These are phyloP conservation scores for Cheilosia pagana DNA, from an alignment of 2,888 invertebrate species.

Conservation along the genomic window DNA sequence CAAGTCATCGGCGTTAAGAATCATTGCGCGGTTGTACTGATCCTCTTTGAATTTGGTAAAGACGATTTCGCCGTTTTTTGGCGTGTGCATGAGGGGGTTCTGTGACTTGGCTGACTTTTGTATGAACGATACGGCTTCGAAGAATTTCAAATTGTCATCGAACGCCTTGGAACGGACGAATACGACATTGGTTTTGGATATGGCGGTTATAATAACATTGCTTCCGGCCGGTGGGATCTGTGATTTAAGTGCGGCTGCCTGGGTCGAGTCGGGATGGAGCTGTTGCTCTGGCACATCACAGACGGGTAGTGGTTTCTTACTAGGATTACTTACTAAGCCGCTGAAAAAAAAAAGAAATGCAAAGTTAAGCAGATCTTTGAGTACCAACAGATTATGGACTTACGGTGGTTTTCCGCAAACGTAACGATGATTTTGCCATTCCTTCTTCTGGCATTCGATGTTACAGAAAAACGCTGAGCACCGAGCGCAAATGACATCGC, in stretches of 20 bases:
- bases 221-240: slow-evolving; percentile 77
- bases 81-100: slow-evolving; percentile 75
- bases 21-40: slow-evolving; percentile 79
- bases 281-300: background rate
- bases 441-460: slow-evolving; percentile 78
- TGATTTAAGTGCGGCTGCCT: slow-evolving; percentile 46
- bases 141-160: slow-evolving; percentile 77
- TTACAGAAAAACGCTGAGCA: slow-evolving; percentile 79
- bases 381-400: slow-evolving; percentile 31
- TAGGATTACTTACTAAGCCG: background rate
- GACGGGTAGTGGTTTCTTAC: background rate
- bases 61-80: slow-evolving; percentile 79
- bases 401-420: slow-evolving; percentile 78
- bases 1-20: slow-evolving; percentile 78
- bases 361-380: background rate
- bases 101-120: slow-evolving; percentile 75
- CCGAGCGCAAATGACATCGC: slow-evolving; percentile 77
- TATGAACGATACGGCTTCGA: slow-evolving; percentile 76
- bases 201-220: slow-evolving; percentile 79
- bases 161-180: slow-evolving; percentile 80
- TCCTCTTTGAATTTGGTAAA: slow-evolving; percentile 77
- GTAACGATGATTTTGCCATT: slow-evolving; percentile 78
- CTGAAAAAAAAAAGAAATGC: background rate
- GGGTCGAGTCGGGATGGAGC: slow-evolving; percentile 8
- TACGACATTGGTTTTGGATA: slow-evolving; percentile 80